A percentile compares a stretch with the other conserved stretches of the same genome.
These are phyloP conservation scores for Oscheius onirici DNA, from an alignment of 2,888 invertebrate genomes.

Conservation along the genomic window DNA sequence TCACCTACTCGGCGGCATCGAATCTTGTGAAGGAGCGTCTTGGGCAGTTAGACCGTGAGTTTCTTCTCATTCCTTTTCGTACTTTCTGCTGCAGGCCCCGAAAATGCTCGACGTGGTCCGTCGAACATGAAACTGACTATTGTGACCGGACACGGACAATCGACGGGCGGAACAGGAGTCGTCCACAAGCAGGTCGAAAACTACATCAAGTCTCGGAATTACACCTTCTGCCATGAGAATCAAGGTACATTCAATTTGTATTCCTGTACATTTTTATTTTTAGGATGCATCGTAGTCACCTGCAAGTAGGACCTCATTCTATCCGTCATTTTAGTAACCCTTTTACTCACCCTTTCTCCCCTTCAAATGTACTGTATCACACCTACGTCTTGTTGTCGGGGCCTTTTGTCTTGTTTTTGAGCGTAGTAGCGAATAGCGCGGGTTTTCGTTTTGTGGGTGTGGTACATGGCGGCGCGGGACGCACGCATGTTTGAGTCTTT, in stretches of 20 bases:
- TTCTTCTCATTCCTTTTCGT: not conserved
- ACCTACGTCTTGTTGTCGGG: too few species aligned
- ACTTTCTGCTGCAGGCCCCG: not conserved
- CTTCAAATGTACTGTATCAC: too few species aligned
- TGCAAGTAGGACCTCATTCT: not conserved
- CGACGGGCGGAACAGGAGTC: not conserved
- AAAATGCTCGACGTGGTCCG: not conserved
- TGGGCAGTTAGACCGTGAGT: not conserved
- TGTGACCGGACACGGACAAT: conserved; percentile 22
- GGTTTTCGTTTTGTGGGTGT: too few species aligned
- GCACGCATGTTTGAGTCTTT: too few species aligned
- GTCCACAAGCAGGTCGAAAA: not conserved
- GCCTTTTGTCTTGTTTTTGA: too few species aligned
- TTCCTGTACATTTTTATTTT: too few species aligned
- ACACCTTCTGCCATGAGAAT: not conserved
- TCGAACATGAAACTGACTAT: not conserved
- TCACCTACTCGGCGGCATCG: not conserved
- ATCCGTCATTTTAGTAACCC: not conserved
- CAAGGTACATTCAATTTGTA: too few species aligned
- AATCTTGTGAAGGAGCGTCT: conserved; percentile 1
- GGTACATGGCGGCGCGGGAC: too few species aligned
- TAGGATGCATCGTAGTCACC: not conserved
- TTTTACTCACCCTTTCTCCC: too few species aligned
- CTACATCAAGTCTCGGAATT: not conserved
- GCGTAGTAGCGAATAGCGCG: too few species aligned